Base-by-base conservation (phyloP, 1,140 invertebrate species). In the Thaumetopoea pityocampa region DNA sequence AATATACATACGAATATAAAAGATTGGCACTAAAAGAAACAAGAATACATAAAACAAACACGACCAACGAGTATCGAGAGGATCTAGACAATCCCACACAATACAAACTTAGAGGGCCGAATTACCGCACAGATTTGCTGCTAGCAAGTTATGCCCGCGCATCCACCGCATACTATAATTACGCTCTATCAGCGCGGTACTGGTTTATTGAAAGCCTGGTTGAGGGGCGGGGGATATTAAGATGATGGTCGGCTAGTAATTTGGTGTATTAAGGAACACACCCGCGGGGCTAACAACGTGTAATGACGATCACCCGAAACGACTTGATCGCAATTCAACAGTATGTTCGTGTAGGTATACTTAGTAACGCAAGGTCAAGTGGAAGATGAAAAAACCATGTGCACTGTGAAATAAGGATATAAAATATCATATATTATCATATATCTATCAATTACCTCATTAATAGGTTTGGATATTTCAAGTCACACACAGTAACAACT, bases 171-270 rank as follows among this genome's bases (percentile, higher is more conserved):
- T 67, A 72, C 69, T 74, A 70, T 77, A 74, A 79, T 79, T 79
- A 79, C 62, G 66, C 40, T 63, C 64, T 66, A 77, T 74, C 64
- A 70, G 70, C 66, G 72, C 70, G 68, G 68, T 70, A 58, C 63
- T 58, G 69, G 55, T 63, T 71, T 74, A 71, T 74, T 70, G 71
- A 81, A 76, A 74, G 67, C 49, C 57, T 45, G 52, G 29, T 50
- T 51, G 54, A 58, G 64, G 66, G 78, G 74, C 74, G 72, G 78
- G 55, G 73, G 63, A 71, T 73, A 82, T 82, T 82, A 81, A 72
- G 67, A 68, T 73, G 67, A 78, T 74, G 61, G 62, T 60, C 49
- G 72, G 66, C 70, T 77, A 61, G 70, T 78, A 79, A 82, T 79
- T 79, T 76, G 70, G 71, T 69, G 67, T 64, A 76, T 71, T 67